phyloP scores from a whole-genome alignment of 2,888 invertebrate species.

The Lycaena phlaeas region DNA sequence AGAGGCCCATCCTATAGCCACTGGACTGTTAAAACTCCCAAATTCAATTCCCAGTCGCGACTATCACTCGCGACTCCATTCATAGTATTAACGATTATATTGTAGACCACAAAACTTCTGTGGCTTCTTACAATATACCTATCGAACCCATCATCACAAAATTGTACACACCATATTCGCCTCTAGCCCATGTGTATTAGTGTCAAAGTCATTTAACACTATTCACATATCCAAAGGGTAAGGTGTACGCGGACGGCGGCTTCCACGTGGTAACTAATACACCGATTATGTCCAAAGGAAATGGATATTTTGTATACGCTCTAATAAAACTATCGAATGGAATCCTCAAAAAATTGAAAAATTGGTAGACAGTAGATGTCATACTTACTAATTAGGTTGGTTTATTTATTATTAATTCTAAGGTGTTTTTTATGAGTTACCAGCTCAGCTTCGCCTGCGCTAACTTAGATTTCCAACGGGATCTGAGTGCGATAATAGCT shows the following conservation, averaged over 20 bases:
- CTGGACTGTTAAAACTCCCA: too few relatives aligned
- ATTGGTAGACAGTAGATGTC: too few relatives aligned
- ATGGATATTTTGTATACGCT: not conserved
- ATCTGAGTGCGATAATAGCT: too few relatives aligned
- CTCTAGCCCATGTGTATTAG: not conserved
- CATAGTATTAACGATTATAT: not conserved
- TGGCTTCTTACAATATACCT: not conserved
- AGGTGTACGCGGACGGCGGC: not conserved
- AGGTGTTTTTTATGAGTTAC: too few relatives aligned
- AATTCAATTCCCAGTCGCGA: too few relatives aligned
- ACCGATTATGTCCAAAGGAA: not conserved
- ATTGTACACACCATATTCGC: not conserved
- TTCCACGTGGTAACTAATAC: slow-evolving; percentile 4
- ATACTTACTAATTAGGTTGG: too few relatives aligned
- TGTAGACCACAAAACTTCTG: slow-evolving; percentile 5
- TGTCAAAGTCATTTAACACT: not conserved
- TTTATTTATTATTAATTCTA: too few relatives aligned
- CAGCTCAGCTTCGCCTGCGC: too few relatives aligned
- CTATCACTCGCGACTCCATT: too few relatives aligned
- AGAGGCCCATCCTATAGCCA: too few relatives aligned
- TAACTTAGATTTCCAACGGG: too few relatives aligned
- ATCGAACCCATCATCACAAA: not conserved
- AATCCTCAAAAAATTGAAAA: not conserved
- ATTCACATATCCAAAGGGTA: not conserved
- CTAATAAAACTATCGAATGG: slow-evolving; percentile 1